Evolutionary conservation across 2,797 vertebrate species (phyloP).

Genomic region (Ibycter americanus): DNA sequence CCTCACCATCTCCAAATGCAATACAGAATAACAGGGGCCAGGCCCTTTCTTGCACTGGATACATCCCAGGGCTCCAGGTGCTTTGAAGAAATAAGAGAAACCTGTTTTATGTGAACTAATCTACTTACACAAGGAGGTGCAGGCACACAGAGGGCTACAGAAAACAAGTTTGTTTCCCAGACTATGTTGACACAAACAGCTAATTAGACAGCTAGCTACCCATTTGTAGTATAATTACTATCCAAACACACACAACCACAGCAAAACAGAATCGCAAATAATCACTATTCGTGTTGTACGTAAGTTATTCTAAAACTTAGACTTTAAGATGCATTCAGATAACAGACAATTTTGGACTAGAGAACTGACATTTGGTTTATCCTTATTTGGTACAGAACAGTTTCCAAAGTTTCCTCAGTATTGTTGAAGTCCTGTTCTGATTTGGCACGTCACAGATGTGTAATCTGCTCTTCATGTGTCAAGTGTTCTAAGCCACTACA

Average conservation of each 20-base stretch:
- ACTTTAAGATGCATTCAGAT: not conserved
- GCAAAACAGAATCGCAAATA: not conserved
- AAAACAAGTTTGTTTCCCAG: not conserved
- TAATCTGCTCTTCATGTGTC: not conserved
- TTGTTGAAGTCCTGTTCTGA: not conserved
- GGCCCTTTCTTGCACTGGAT: not conserved
- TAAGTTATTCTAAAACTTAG: not conserved
- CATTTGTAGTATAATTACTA: not conserved
- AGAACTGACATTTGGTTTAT: not conserved
- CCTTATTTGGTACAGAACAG: not conserved
- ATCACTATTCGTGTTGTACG: not conserved
- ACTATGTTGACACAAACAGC: not conserved
- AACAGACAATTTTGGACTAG: not conserved
- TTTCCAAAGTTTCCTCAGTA: not conserved
- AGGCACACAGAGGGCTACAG: not conserved
- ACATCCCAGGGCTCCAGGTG: not conserved
- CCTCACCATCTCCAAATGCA: not conserved
- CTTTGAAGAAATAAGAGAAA: not conserved
- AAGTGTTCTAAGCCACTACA: not conserved
- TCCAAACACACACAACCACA: not conserved
- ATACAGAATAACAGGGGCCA: not conserved
- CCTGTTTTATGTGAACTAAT: not conserved
- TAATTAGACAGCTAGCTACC: not conserved
- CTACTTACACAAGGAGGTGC: not conserved
- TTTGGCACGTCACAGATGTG: not conserved